Conservation (phyloP, 2,888 invertebrate species). For the Acronicta leporina region DNA sequence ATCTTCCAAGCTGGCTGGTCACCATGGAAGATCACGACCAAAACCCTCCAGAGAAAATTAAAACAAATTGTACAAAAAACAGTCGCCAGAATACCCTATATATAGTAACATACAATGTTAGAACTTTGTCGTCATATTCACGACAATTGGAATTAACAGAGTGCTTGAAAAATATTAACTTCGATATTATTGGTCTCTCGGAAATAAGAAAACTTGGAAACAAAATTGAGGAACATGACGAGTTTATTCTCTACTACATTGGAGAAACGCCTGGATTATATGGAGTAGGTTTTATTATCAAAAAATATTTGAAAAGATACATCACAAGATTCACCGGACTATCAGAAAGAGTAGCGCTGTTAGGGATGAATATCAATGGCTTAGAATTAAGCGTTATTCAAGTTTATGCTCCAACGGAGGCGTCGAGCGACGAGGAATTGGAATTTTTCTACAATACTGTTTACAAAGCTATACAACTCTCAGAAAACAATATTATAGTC, state of each 20-base stretch:
- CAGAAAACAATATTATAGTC: constrained; percentile 23
- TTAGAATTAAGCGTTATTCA: constrained; percentile 20
- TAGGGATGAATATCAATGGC: too few relatives aligned
- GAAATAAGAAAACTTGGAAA: constrained; percentile 27
- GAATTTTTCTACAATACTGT: constrained; percentile 40
- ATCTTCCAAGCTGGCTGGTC: constrained; percentile 36
- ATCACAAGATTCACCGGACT: too few relatives aligned
- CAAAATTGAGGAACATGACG: constrained; percentile 25
- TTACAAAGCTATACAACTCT: constrained; percentile 26
- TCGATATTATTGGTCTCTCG: constrained; percentile 33
- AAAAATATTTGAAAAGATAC: too few relatives aligned
- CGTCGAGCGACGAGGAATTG: constrained; percentile 34
- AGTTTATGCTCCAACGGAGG: constrained; percentile 45
- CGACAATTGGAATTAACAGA: constrained; percentile 25
- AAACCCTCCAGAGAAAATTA: constrained; percentile 15
- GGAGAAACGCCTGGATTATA: too few relatives aligned
- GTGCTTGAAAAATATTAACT: constrained; percentile 21
- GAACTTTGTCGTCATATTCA: constrained; percentile 17
- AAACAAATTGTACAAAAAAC: neutral
- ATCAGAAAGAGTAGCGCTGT: too few relatives aligned
- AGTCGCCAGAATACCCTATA: neutral
- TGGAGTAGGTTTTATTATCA: too few relatives aligned
- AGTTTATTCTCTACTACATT: constrained; percentile 20
- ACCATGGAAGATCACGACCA: constrained; percentile 33
- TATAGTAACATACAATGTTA: constrained; percentile 26